Percentiles rank a stretch among this genome's conserved stretches.
These are phyloP conservation scores for Dicycla oo DNA, from an alignment of 2,888 invertebrate species.

Conservation along the genomic window DNA sequence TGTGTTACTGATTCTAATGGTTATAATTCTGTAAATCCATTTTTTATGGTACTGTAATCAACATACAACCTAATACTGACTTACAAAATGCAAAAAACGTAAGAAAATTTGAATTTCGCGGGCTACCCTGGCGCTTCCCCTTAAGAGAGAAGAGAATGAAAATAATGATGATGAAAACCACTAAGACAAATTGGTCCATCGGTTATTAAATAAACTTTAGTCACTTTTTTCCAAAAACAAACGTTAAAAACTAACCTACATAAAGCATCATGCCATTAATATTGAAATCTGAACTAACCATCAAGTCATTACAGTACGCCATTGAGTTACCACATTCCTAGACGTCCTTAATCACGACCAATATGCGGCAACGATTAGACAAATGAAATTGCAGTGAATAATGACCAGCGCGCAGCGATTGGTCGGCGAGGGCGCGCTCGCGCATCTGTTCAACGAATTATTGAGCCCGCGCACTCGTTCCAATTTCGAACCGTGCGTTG, in stretches of 20 bases:
- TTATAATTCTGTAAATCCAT: no score
- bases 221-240: background rate
- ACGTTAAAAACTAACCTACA: background rate
- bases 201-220: background rate
- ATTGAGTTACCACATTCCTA: conserved; percentile 50
- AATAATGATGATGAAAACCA: background rate
- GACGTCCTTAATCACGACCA: conserved; percentile 62
- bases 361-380: conserved; percentile 71
- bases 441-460: conserved; percentile 88
- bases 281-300: conserved; percentile 42
- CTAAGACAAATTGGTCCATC: no score
- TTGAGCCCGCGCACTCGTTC: conserved; percentile 72
- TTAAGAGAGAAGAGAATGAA: no score
- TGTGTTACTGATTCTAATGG: no score
- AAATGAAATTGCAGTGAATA: conserved; percentile 79
- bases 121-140: no score
- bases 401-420: conserved; percentile 68
- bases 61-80: no score
- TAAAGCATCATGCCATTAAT: background rate
- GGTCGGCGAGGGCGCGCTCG: conserved; percentile 71
- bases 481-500: conserved; percentile 71
- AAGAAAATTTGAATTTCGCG: no score
- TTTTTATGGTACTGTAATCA: no score
- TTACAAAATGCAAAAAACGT: no score
- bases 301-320: conserved; percentile 21